These are phyloP conservation scores for Bos javanicus DNA, from an alignment of 2,113 vertebrate genomes.

Conservation along the genomic window DNA sequence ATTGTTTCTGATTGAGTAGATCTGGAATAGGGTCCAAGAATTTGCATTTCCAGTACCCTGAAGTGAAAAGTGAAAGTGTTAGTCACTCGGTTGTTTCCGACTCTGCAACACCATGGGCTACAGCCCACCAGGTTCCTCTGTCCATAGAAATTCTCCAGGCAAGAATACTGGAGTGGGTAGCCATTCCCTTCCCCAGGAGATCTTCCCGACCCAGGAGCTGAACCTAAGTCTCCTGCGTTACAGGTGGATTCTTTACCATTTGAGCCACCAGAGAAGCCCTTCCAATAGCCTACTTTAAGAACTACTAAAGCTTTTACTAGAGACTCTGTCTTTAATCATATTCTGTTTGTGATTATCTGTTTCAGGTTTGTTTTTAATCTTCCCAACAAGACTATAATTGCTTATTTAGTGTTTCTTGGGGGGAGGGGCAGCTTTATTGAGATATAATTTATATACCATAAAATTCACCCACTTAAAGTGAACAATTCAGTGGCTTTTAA, in stretches of 20 bases:
- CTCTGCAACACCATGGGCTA: background rate
- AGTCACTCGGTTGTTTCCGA: rapidly evolving
- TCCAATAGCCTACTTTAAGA: background rate
- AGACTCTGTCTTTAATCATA: background rate
- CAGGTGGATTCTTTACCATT: background rate
- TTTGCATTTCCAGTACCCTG: background rate
- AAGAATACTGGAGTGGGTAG: background rate
- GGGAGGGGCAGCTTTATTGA: background rate
- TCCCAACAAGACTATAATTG: background rate
- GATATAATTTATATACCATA: background rate
- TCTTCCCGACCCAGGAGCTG: background rate
- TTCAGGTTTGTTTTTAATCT: background rate
- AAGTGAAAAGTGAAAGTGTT: background rate
- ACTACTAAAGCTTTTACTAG: background rate
- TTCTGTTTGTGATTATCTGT: background rate
- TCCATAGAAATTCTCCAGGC: background rate
- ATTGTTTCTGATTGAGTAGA: background rate
- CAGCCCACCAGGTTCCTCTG: background rate
- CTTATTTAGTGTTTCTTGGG: background rate
- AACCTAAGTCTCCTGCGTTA: background rate
- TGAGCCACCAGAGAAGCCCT: background rate
- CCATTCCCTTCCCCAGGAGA: background rate
- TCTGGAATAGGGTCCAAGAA: background rate
- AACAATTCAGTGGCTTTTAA: background rate
- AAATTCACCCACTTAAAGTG: background rate